A percentile compares a stretch with the other conserved stretches of the same genome.
These are phyloP conservation scores for Spisula subtruncata DNA, from an alignment of 2,888 invertebrate genomes.

Conservation along the genomic window DNA sequence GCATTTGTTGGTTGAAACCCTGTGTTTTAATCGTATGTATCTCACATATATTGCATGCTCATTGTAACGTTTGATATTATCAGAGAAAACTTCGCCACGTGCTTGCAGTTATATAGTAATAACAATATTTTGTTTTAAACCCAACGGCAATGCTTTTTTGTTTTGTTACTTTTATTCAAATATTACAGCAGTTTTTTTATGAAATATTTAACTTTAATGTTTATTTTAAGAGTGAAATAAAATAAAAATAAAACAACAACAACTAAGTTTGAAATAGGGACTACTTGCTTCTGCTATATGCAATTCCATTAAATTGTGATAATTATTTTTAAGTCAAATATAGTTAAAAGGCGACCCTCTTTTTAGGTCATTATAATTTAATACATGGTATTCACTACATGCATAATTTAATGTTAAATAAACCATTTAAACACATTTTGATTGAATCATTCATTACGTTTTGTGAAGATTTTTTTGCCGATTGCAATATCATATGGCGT, in stretches of 20 bases:
- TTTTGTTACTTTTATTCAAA: too few relatives aligned
- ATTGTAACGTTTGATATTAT: background rate
- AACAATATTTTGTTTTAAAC: too few relatives aligned
- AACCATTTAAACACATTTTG: slow-evolving; percentile 12
- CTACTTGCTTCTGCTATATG: too few relatives aligned
- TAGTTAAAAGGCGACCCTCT: too few relatives aligned
- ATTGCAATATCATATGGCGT: background rate
- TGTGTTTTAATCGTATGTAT: background rate
- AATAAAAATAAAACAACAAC: too few relatives aligned
- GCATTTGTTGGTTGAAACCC: background rate
- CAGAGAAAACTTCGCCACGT: background rate
- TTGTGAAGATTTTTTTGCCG: background rate
- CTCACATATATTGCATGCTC: background rate
- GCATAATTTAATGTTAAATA: slow-evolving; percentile 6
- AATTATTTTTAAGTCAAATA: too few relatives aligned
- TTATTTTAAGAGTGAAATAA: too few relatives aligned
- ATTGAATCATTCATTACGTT: background rate
- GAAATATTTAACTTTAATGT: too few relatives aligned
- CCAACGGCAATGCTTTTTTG: too few relatives aligned
- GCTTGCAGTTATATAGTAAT: background rate
- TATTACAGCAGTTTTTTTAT: too few relatives aligned
- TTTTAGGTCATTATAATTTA: background rate
- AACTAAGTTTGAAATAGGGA: too few relatives aligned
- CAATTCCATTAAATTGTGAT: too few relatives aligned
- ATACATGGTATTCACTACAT: background rate